These are phyloP conservation scores for Tromatobia lineatoria DNA, from an alignment of 2,888 invertebrate genomes.

Conservation along the genomic window DNA sequence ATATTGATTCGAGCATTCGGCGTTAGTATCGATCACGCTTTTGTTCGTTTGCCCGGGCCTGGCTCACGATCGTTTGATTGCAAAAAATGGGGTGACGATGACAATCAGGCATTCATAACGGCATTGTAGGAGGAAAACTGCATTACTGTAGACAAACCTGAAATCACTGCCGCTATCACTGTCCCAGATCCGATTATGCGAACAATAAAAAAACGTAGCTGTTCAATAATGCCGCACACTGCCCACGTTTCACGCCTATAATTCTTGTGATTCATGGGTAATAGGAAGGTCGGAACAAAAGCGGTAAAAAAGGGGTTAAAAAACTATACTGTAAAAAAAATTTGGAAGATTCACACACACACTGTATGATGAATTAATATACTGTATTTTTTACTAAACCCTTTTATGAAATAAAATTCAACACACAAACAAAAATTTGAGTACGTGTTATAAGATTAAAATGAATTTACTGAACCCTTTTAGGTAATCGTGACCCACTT, in stretches of 20 bases:
- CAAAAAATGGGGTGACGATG: conserved; percentile 77
- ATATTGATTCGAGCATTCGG: conserved; percentile 74
- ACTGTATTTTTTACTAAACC: too few relatives aligned
- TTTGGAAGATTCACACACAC: too few relatives aligned
- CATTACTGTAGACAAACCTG: conserved; percentile 84
- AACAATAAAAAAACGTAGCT: conserved; percentile 54
- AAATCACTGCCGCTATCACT: conserved; percentile 83
- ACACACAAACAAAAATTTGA: too few relatives aligned
- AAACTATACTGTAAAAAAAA: too few relatives aligned
- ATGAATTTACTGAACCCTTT: too few relatives aligned
- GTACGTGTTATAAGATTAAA: too few relatives aligned
- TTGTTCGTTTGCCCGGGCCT: conserved; percentile 53
- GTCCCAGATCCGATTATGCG: conserved; percentile 82
- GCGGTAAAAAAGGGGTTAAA: too few relatives aligned
- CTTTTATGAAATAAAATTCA: too few relatives aligned
- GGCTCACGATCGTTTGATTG: conserved; percentile 80
- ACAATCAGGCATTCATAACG: conserved; percentile 83
- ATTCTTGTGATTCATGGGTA: conserved; percentile 44
- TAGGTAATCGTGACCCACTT: too few relatives aligned
- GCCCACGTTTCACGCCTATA: conserved; percentile 39
- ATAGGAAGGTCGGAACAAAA: neutral
- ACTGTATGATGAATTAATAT: too few relatives aligned
- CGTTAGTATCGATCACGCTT: conserved; percentile 66
- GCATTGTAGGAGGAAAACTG: conserved; percentile 81
- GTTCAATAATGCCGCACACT: conserved; percentile 66